Base-by-base conservation (phyloP, 2,888 invertebrate species). In the Onthophagus sagittarius region DNA sequence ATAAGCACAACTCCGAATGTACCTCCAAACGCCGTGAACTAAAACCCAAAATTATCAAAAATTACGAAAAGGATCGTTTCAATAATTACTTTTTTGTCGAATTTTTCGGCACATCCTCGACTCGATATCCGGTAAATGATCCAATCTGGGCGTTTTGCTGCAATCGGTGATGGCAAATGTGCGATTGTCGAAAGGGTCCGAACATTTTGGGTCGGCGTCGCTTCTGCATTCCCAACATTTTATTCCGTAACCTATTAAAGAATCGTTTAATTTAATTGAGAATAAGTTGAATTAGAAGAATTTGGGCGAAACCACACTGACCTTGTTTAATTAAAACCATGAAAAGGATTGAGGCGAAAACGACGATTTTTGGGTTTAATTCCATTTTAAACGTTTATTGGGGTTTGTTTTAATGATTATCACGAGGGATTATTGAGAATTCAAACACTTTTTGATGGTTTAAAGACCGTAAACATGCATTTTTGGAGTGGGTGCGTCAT, bases 151-250 rank as follows among this genome's bases (percentile, higher is more conserved):
- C 74, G 84, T 84, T 15, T 80, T 77, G 73, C 82, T 80, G 74
- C 85, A 85, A 82, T 96, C 95, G 0, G 92, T 92, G 70, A 96
- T 95, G 0, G 95, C 94, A 74, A 95, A 90, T 0, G 96, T 94
- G 33, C 90, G 90, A 82, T 97, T 97, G 83, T 97, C 96, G 81
- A 97, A 97, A 0, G 96, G 96, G 86, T 97, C 96, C 0, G 93
- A 92, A 82, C 97, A 97, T 86, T 95, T 94, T 0, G 95, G 94
- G 85, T 97, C 96, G 73, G 90, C 91, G 81, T 93, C 94, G 0
- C 96, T 96, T 77, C 95, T 91, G 81, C 97, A 97, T 71, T 92
- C 93, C 96, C 96, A 97, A 82, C 97, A 97, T 87, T 96, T 96
- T 69, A 94, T 93, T 73, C 90, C 87, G 70, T 86, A 75, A 39